Base-by-base conservation (phyloP, 2,113 vertebrate genomes). In the Ammodytes marinus region DNA sequence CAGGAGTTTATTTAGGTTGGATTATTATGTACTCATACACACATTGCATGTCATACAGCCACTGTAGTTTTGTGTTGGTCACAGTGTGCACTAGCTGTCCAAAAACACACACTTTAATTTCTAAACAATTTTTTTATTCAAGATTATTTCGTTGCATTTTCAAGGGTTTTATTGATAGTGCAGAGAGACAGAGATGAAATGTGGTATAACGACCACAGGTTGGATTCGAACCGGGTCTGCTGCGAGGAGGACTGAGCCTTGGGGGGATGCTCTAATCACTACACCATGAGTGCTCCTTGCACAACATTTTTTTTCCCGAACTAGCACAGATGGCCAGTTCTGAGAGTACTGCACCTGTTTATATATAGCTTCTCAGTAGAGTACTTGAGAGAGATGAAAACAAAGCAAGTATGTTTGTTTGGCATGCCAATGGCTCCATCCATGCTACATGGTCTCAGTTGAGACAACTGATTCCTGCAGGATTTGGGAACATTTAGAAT, bases 321-420 rank as follows among this genome's bases (percentile, higher is more conserved):
- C 60, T 61, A 8, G 89, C 91, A 89, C 94, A 95, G 94, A 95
- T 95, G 94, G 92, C 82, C 77, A 74, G 84, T 89, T 93, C 88
- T 89, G 80, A 90, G 86, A 89, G 84, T 46, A 49, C 85, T 82
- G 92, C 89, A 93, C 94, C 92, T 92, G 92, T 92, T 95, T 95
- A 95, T 93, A 95, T 95, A 94, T 94, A 94, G 93, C 90, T 87
- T 87, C 89, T 94, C 91, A 89, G 91, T 92, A 89, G 91, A 90
- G 86, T 85, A 92, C 92, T 94, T 90, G 88, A 93, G 89, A 91
- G 92, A 91, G 88, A 92, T 72, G 73, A 91, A 94, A 92, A 94
- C 93, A 95, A 94, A 91, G 89, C 86, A 83, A 90, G 88, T 86
- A 91, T 90, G 90, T 93, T 82, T 91, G 89, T 89, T 92, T 91